phyloP scores from a whole-genome alignment of 2,113 vertebrate species.

The Phainopepla nitens region DNA sequence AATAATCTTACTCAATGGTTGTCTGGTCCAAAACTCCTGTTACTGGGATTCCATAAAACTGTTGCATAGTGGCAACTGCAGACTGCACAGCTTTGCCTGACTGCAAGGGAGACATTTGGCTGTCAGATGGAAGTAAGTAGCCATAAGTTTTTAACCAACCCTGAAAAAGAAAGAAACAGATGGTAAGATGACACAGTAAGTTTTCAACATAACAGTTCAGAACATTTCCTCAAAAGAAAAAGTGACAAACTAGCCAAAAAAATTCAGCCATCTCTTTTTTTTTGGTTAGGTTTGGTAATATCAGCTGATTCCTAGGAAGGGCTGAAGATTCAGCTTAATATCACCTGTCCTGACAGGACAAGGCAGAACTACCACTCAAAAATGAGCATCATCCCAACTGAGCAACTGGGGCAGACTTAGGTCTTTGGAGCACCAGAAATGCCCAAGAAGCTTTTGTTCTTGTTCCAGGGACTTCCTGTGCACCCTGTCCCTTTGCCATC shows the following conservation, averaged over 20 bases:
- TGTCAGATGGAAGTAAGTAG: constrained; percentile 84
- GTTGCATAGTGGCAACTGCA: constrained; percentile 87
- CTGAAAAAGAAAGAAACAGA: constrained; percentile 69
- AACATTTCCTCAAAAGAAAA: neutral
- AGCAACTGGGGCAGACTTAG: neutral
- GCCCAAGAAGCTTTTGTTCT: neutral
- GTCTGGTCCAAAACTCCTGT: constrained; percentile 85
- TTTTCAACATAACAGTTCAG: neutral
- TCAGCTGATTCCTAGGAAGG: neutral
- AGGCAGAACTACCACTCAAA: neutral
- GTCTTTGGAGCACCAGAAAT: neutral
- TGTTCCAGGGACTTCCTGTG: neutral
- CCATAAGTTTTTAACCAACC: constrained; percentile 89
- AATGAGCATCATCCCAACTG: neutral
- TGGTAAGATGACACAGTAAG: neutral
- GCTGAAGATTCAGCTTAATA: neutral
- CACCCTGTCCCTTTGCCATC: neutral
- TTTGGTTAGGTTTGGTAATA: neutral
- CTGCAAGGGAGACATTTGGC: constrained; percentile 79
- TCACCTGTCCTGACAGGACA: neutral
- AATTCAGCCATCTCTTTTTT: neutral
- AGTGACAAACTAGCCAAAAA: neutral
- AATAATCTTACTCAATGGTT: constrained; percentile 81
- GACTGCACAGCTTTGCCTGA: constrained; percentile 86
- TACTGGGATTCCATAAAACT: constrained; percentile 87